Percentiles rank a stretch among this genome's conserved stretches.
phyloP scores from a whole-genome alignment of 2,888 invertebrate species.

The Dasypogon diadema region DNA sequence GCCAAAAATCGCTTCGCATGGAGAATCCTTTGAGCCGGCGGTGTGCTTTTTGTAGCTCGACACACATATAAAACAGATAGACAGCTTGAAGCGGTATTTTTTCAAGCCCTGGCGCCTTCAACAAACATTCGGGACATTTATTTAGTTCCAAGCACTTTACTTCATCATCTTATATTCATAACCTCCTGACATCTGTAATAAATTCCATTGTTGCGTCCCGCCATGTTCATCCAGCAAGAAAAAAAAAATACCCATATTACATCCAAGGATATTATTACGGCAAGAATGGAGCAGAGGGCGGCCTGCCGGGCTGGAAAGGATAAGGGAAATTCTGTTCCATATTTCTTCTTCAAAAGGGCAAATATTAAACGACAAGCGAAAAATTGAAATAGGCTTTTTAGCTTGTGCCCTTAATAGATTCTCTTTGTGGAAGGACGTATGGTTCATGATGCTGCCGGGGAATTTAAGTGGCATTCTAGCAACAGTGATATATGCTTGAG shows the following conservation, averaged over 20 bases:
- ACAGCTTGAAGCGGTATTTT: background rate
- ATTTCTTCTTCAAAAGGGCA: slow-evolving; percentile 31
- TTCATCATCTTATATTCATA: slow-evolving; percentile 21
- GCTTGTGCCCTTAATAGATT: background rate
- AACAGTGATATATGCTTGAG: background rate
- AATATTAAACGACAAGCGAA: slow-evolving; percentile 36
- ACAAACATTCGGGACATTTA: slow-evolving; percentile 10
- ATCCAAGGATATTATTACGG: slow-evolving; percentile 8
- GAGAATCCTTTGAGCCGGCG: too few relatives aligned
- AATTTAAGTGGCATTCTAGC: background rate
- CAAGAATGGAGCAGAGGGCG: background rate
- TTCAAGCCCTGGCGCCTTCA: background rate
- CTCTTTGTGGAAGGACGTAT: slow-evolving; percentile 7
- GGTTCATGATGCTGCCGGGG: background rate
- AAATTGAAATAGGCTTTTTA: slow-evolving; percentile 12
- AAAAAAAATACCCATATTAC: slow-evolving; percentile 4
- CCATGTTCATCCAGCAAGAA: background rate
- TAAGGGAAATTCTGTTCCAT: slow-evolving; percentile 11
- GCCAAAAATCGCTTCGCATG: background rate
- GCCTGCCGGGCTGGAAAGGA: background rate
- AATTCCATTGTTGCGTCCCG: slow-evolving; percentile 26
- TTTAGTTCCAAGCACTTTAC: slow-evolving; percentile 37
- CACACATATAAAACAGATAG: background rate
- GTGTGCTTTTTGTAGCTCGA: background rate
- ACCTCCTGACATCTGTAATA: slow-evolving; percentile 17